Conservation (phyloP, 1,140 invertebrate genomes). For the Megathymus violae region DNA sequence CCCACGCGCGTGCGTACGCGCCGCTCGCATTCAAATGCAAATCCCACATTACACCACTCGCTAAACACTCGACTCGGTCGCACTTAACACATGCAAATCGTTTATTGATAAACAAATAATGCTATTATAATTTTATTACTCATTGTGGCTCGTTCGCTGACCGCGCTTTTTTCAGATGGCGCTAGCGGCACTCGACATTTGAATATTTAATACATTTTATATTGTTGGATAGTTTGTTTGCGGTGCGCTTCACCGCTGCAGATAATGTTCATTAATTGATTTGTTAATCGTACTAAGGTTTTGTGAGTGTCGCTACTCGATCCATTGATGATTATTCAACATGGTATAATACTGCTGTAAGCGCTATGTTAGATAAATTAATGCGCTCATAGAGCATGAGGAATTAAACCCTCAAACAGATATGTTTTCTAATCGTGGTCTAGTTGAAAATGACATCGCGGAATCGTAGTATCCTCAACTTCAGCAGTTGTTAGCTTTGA, state of each 20-base stretch:
- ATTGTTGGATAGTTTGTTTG: constrained; percentile 27
- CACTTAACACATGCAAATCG: constrained; percentile 79
- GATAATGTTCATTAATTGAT: constrained; percentile 23
- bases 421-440: too few species aligned
- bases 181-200: constrained; percentile 59
- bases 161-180: constrained; percentile 59
- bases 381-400: too few species aligned
- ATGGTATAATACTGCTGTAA: too few species aligned
- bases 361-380: too few species aligned
- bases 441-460: too few species aligned
- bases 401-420: too few species aligned
- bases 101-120: constrained; percentile 80
- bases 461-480: too few species aligned
- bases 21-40: constrained; percentile 68
- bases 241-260: constrained; percentile 30
- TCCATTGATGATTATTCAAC: neutral
- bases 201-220: constrained; percentile 64
- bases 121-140: constrained; percentile 75
- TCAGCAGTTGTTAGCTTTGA: neutral
- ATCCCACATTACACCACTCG: constrained; percentile 51
- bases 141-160: constrained; percentile 66
- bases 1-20: constrained; percentile 44
- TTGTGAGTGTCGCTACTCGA: constrained; percentile 11
- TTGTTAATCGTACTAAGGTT: too few species aligned
- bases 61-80: constrained; percentile 51